Evolutionary conservation across 2,888 invertebrate genomes (phyloP), one percentile per base, ranked within the genome.

Genomic region (Agrenia bidenticulata): DNA sequence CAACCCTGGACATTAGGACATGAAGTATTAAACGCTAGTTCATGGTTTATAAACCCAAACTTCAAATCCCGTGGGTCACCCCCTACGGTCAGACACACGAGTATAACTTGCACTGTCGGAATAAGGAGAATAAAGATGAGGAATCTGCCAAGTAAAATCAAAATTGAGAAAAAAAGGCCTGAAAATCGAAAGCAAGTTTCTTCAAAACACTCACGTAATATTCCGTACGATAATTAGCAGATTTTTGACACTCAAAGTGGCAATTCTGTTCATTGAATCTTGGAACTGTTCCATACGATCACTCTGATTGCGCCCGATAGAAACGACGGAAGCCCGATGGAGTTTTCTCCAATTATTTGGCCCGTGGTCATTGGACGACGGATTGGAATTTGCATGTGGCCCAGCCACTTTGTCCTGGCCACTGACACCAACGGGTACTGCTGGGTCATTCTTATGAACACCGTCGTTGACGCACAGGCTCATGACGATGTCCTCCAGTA

Each of bases 401-500:
- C n/a, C n/a, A n/a, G n/a, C n/a, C n/a, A n/a, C n/a, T n/a, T n/a
- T n/a, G n/a, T n/a, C 67, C 61, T 68, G 67, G 41, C 64, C 67
- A 27, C 64, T 64, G 4, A 64, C 64, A 26, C 64, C 67, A 39
- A 64, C 63, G 5, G 53, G 42, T 1, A 53, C 41, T 19, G 32
- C n/a, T 17, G 45, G 45, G n/a, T n/a, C n/a, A n/a, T n/a, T n/a
- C n/a, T n/a, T n/a, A n/a, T n/a, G n/a, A n/a, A n/a, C n/a, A n/a
- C n/a, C 64, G 50, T 68, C 68, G 59, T 68, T 70, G 69, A 63
- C 53, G 45, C 71, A 73, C 15, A 73, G 41, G 41, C 68, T 66
- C 13, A 73, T 62, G 7, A 73, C 73, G 41, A 71, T 69, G 24
- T 73, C 69, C 45, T 73, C 73, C 21, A 73, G 41, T 4, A 68